Conservation (phyloP, 2,113 vertebrate genomes). For the Ahaetulla prasina region DNA sequence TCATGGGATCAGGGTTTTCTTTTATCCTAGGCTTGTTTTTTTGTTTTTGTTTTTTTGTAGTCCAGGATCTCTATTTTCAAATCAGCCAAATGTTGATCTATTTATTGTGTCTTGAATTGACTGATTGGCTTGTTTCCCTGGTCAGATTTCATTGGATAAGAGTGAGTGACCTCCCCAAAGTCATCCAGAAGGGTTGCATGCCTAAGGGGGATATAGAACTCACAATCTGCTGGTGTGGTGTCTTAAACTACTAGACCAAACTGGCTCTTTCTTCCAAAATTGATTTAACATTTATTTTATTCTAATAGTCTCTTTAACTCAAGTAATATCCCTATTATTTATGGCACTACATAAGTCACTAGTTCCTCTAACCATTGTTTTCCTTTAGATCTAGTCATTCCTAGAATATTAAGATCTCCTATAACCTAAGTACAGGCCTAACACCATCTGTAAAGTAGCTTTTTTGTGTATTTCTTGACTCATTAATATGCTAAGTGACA, state of each 20-base stretch:
- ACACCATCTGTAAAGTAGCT: neutral
- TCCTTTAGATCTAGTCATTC: neutral
- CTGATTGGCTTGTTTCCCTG: neutral
- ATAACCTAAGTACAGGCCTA: neutral
- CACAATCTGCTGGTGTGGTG: neutral
- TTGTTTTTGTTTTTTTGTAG: neutral
- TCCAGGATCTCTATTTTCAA: neutral
- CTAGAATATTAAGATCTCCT: neutral
- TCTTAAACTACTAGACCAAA: neutral
- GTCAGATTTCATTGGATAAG: neutral
- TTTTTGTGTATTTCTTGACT: neutral
- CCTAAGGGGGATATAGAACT: neutral
- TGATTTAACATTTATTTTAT: neutral
- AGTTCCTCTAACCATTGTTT: neutral
- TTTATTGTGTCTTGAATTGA: neutral
- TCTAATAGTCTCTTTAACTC: neutral
- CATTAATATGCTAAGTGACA: neutral
- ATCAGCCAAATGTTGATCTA: neutral
- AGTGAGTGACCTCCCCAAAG: neutral
- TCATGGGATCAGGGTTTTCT: neutral
- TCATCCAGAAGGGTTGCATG: neutral
- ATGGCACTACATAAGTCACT: neutral
- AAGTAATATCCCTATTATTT: neutral
- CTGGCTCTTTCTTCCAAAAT: neutral
- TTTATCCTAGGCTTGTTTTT: too few species aligned